phyloP scores from a whole-genome alignment of 2,113 vertebrate genomes.

The Girardinichthys multiradiatus region DNA sequence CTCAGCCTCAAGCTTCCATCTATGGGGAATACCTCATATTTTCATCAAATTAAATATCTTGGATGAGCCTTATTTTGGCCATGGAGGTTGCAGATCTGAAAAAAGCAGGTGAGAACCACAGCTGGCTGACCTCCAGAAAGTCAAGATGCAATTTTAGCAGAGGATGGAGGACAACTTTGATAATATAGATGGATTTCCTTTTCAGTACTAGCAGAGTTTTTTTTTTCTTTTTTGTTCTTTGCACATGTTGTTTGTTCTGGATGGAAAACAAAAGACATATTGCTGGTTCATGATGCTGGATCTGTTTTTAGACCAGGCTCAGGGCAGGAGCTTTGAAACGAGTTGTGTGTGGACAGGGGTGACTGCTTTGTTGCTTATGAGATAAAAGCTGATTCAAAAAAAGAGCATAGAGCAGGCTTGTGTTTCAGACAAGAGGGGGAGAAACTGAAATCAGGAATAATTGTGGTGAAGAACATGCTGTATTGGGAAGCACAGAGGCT shows the following conservation, averaged over 20 bases:
- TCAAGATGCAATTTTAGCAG: constrained; percentile 19
- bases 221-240: neutral
- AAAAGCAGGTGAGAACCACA: constrained; percentile 24
- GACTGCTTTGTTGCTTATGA: neutral
- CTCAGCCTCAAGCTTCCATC: constrained; percentile 20
- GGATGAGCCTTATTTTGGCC: constrained; percentile 36
- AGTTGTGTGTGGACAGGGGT: neutral
- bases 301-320: neutral
- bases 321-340: neutral
- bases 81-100: constrained; percentile 39
- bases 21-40: constrained; percentile 28
- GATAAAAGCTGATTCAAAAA: neutral
- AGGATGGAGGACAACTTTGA: constrained; percentile 1
- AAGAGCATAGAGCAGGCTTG: neutral
- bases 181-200: neutral
- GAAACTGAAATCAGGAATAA: neutral
- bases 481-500: neutral
- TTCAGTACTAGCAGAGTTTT: neutral
- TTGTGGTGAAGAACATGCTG: constrained; percentile 5
- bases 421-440: neutral
- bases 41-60: constrained; percentile 55
- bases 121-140: constrained; percentile 27
- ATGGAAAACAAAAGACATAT: neutral
- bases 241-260: neutral
- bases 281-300: neutral